Percentiles rank a stretch among this genome's conserved stretches.
Conservation (phyloP, 2,113 vertebrate genomes). For the Eulemur rufifrons region DNA sequence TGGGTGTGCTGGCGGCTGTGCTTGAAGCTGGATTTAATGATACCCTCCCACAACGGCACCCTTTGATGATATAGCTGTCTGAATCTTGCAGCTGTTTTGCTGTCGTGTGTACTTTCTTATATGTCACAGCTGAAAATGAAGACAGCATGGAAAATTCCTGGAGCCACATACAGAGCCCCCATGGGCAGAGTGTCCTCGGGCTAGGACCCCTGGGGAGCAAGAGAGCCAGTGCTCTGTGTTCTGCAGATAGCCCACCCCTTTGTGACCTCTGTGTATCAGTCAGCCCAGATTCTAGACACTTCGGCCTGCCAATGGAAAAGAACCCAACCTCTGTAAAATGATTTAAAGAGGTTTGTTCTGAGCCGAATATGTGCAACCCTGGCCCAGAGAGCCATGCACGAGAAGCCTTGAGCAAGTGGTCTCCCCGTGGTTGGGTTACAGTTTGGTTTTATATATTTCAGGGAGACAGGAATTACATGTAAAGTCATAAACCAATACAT, state of each 20-base stretch:
- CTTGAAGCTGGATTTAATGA: slow-evolving; percentile 36
- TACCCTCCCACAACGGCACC: not conserved
- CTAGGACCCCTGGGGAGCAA: not conserved
- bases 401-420: too few species aligned
- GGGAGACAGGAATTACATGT: too few species aligned
- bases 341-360: too few species aligned
- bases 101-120: not conserved
- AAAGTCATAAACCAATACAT: too few species aligned
- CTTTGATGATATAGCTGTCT: not conserved
- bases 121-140: not conserved
- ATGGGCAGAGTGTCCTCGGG: not conserved
- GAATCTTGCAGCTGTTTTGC: not conserved
- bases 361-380: too few species aligned
- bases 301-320: not conserved
- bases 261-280: not conserved
- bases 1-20: not conserved
- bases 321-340: too few species aligned
- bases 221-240: not conserved
- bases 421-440: too few species aligned
- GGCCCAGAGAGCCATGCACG: too few species aligned
- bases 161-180: not conserved
- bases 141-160: not conserved
- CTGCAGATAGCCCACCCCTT: not conserved
- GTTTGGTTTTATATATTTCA: too few species aligned
- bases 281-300: not conserved